Evolutionary conservation across 1,140 invertebrate species (phyloP).

Genomic region (Branchinecta lynchi): DNA sequence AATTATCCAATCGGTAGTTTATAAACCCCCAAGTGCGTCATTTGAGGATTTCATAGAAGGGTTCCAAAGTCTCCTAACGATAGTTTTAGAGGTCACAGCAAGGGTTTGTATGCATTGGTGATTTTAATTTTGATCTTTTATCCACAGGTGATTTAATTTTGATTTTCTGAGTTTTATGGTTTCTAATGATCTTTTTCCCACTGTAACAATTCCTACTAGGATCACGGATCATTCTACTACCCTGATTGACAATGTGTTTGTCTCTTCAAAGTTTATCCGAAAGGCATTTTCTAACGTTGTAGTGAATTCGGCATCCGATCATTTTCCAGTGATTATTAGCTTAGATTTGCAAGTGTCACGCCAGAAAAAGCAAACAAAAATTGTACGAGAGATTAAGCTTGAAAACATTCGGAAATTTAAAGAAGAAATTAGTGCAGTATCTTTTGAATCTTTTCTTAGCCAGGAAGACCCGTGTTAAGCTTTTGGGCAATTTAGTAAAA

Average conservation of each 20-base stretch:
- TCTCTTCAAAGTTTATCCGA: no score
- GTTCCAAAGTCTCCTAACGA: slow-evolving; percentile 6
- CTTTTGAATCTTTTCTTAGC: neutral
- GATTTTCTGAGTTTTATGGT: neutral
- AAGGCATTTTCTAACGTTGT: no score
- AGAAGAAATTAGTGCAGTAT: slow-evolving; percentile 6
- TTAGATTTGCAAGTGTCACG: no score
- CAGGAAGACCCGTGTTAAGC: neutral
- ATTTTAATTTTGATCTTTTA: slow-evolving; percentile 10
- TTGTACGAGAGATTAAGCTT: no score
- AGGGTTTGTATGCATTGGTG: slow-evolving; percentile 1
- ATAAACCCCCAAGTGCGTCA: slow-evolving; percentile 4
- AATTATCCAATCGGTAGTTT: slow-evolving; percentile 6
- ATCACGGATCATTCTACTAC: no score
- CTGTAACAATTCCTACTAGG: neutral
- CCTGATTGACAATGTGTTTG: no score
- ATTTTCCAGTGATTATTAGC: no score
- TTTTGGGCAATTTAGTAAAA: slow-evolving; percentile 2
- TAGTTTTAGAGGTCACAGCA: slow-evolving; percentile 9
- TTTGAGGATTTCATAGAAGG: slow-evolving; percentile 5
- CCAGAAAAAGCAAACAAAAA: no score
- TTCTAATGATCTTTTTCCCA: slow-evolving; percentile 9
- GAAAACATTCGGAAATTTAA: no score
- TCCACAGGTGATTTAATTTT: neutral
- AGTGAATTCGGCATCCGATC: no score